A percentile compares a stretch with the other conserved stretches of the same genome.
phyloP scores from a whole-genome alignment of 2,113 vertebrate genomes.

The Plecotus auritus region DNA sequence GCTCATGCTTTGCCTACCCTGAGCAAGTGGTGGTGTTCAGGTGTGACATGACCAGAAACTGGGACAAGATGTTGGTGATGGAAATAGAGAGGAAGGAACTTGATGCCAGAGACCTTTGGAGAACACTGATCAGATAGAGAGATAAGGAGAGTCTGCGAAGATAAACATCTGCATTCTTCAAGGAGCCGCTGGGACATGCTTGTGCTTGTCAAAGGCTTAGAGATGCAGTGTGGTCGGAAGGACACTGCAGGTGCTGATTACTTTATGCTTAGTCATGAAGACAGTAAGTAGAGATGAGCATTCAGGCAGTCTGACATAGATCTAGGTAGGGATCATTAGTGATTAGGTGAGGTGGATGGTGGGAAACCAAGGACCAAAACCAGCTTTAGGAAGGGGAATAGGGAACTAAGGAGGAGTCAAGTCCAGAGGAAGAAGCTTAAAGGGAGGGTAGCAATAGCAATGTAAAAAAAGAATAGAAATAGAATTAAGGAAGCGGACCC shows the following conservation, averaged over 20 bases:
- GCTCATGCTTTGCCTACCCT: neutral
- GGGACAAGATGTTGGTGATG: neutral
- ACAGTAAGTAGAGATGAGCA: neutral
- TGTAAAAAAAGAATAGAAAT: neutral
- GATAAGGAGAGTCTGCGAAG: neutral
- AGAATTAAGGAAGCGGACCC: neutral
- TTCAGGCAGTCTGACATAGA: neutral
- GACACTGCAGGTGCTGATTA: neutral
- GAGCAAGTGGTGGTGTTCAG: neutral
- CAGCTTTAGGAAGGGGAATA: neutral
- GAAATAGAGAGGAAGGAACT: neutral
- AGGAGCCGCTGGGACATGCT: neutral
- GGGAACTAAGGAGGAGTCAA: neutral
- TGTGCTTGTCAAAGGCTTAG: neutral
- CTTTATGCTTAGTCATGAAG: neutral
- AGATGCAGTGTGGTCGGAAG: neutral
- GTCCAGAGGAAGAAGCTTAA: neutral
- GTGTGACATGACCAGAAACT: neutral
- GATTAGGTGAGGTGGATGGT: neutral
- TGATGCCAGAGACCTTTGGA: neutral
- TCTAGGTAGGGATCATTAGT: neutral
- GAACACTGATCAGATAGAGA: neutral
- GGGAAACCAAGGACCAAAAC: neutral
- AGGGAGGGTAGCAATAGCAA: neutral
- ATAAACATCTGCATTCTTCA: neutral